Evolutionary conservation across 2,797 vertebrate genomes (phyloP), one percentile per base, ranked within the genome.

Genomic region (Botia kubotai): DNA sequence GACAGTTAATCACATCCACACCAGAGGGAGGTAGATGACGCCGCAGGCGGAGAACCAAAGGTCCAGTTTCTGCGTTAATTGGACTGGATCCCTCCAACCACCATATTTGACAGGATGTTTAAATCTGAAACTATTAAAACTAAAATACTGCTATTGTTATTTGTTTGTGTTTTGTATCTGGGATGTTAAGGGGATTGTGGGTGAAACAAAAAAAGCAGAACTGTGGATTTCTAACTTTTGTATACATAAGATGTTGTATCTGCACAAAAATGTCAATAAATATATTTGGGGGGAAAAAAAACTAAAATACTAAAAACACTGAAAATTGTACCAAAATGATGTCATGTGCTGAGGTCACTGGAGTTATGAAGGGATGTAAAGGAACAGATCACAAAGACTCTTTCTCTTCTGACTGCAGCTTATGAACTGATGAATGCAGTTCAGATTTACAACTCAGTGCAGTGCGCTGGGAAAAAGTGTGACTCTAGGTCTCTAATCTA

Each of bases 331-430:
- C 95, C 73, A 96, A 95, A 83, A 98, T 95, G 23, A 96, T 98
- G 96, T 79, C 99, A 91, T 53, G 93, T 96, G 86, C 88, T 92
- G 83, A 96, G 91, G 74, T 88, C 87, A 80, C 97, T 95, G 0
- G 95, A 94, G 89, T 99, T 96, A 74, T 88, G 94, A 74, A 97
- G 96, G 7, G 91, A 92, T 6, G 96, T 90, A 82, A 99, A 98
- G 90, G 98, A 99, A 80, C 93, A 91, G 77, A 99, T 96, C 86
- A 97, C 97, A 99, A 79, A 99, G 95, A 89, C 97, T 99, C 97
- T 87, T 98, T 99, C 90, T 96, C 91, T 76, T 97, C 96, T 46
- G 93, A 97, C 82, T 96, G 92, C 57, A 97, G 88, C 88, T 99
- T 99, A 89, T 98, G 99, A 67, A 97, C 96, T 0, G 97, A 99